Evolutionary conservation across 2,888 invertebrate species (phyloP).

Genomic region (Macrosiphum euphorbiae): DNA sequence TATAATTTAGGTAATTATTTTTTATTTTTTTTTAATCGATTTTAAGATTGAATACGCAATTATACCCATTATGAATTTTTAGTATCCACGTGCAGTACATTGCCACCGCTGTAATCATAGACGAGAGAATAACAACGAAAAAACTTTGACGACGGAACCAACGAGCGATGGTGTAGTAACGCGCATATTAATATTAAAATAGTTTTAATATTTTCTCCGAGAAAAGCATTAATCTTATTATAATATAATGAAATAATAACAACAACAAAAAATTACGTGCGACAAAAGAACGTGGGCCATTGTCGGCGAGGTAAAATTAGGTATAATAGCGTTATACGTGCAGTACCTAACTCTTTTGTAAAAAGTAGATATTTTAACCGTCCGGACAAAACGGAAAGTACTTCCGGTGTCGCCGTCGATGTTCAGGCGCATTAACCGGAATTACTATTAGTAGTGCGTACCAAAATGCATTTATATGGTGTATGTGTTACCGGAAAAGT

Average conservation of each 20-base stretch:
- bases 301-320: not conserved
- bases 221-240: slow-evolving; percentile 24
- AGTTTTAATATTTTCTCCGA: slow-evolving; percentile 22
- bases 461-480: not conserved
- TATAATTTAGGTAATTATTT: not conserved
- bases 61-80: not conserved
- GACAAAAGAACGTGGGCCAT: slow-evolving; percentile 11
- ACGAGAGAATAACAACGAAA: not conserved
- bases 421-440: not conserved
- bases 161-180: not conserved
- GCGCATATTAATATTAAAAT: not conserved
- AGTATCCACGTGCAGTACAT: not conserved
- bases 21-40: not conserved
- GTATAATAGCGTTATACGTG: not conserved
- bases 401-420: not conserved
- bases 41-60: not conserved
- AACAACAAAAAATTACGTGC: not conserved
- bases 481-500: not conserved
- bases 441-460: not conserved
- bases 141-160: not conserved
- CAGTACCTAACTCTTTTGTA: not conserved
- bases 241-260: slow-evolving; percentile 10
- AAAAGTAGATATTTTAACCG: slow-evolving; percentile 25
- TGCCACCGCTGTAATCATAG: not conserved
- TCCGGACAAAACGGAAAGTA: not conserved